Evolutionary conservation across 37 sponge, comb jelly and placozoan genomes (phyloP), one percentile per base, ranked within the genome.

Genomic region (Aphrocallistes beatrix): DNA sequence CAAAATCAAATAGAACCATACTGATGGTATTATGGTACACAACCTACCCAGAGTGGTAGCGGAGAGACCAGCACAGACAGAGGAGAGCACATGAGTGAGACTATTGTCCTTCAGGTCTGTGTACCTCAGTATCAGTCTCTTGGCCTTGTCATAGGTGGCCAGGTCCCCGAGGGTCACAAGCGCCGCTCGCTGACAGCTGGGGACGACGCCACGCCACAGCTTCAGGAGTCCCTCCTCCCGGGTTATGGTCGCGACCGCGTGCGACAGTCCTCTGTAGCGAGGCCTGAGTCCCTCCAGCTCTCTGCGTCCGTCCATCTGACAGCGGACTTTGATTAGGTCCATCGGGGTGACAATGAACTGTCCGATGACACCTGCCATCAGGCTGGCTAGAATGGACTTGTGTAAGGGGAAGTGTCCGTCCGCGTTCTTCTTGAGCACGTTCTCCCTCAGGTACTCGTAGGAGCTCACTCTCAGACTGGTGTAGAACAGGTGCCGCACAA

Each of bases 341-440:
- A 85, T 90, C 17, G 96, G 96, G 88, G 90, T 95, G 37, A 94
- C 94, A 0, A 95, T 32, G 45, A 93, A 91, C 88, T 95, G 96
- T 0, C 85, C 96, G 48, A 38, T 38, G 16, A 87, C 87, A 0
- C 96, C 96, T 0, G 93, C 84, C 3, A 85, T 21, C 91, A 92
- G 89, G 0, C 96, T 94, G 25, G 90, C 82, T 0, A 91, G 86
- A n/a, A 93, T 81, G 25, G 90, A 88, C 85, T 95, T 95, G 90
- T 90, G 90, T 0, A 93, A 84, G 23, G 92, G 92, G 48, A 85
- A 92, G 36, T 38, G 34, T 38, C 92, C 92, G 42, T 88, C 37
- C 23, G 50, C 40, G 37, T 90, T 60, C 81, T 82, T 90, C 85
- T 84, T 83, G 23, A 92, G 88, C 1, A 94, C 82, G 37, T 86